These are phyloP conservation scores for Linnaemya vulpina DNA, from an alignment of 2,888 invertebrate species.

Conservation along the genomic window DNA sequence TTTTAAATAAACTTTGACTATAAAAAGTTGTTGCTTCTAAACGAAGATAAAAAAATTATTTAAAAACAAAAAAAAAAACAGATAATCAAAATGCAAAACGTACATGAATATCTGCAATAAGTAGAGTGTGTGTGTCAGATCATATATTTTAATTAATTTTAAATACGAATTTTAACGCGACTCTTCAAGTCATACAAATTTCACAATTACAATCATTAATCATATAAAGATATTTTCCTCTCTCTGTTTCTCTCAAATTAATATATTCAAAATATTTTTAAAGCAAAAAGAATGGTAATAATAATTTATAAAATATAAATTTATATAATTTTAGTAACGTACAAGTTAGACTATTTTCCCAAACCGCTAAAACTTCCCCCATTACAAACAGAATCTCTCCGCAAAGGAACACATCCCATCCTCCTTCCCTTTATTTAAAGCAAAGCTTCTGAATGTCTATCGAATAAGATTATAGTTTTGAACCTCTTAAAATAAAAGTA, in stretches of 20 bases:
- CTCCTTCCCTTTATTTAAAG: conserved; percentile 29
- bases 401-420: not conserved
- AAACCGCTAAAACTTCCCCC: conserved; percentile 3
- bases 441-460: conserved; percentile 27
- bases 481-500: conserved; percentile 28
- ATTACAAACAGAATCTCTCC: conserved; percentile 7
- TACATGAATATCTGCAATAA: too few species aligned
- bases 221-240: conserved; percentile 2
- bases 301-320: conserved; percentile 21
- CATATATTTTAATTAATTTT: conserved; percentile 1
- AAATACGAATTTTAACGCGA: not conserved
- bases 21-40: conserved; percentile 43
- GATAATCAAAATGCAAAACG: too few species aligned
- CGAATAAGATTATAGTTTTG: conserved; percentile 25
- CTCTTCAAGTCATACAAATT: conserved; percentile 32
- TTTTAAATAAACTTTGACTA: conserved; percentile 36
- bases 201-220: conserved; percentile 21
- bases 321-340: conserved; percentile 55
- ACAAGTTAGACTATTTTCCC: conserved; percentile 67
- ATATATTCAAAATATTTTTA: conserved; percentile 15
- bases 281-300: conserved; percentile 5
- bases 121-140: conserved; percentile 18
- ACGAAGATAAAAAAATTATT: conserved; percentile 8
- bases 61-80: conserved; percentile 8
- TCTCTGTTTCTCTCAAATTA: not conserved